Percentiles rank a stretch among this genome's conserved stretches.
phyloP scores from a whole-genome alignment of 2,113 vertebrate species.

The Cheilinus undulatus region DNA sequence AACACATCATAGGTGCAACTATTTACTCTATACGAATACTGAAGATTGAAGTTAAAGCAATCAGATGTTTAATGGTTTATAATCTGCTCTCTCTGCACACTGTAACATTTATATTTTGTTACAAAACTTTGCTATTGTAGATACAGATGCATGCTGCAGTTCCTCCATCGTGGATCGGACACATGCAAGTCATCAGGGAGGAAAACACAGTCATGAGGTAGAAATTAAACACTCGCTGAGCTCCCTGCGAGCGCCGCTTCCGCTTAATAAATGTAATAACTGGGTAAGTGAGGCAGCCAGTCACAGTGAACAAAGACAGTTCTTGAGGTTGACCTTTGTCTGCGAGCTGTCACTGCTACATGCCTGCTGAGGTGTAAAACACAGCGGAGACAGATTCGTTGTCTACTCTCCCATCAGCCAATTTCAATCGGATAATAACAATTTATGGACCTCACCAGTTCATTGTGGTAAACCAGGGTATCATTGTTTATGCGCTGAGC shows the following conservation, averaged over 20 bases:
- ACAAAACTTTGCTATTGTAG: constrained; percentile 11
- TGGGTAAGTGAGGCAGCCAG: constrained; percentile 59
- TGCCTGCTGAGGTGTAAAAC: constrained; percentile 35
- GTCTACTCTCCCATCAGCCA: neutral
- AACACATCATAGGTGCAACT: neutral
- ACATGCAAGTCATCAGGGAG: constrained; percentile 58
- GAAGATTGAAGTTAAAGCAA: constrained; percentile 5
- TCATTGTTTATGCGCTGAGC: neutral
- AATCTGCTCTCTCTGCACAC: no score
- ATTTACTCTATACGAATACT: neutral
- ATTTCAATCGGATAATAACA: constrained; percentile 14
- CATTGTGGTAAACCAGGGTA: neutral
- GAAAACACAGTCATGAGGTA: constrained; percentile 72
- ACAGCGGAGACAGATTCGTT: constrained; percentile 27
- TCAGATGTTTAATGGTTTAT: neutral
- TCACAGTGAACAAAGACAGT: constrained; percentile 50
- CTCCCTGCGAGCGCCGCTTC: constrained; percentile 60
- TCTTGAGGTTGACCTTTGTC: constrained; percentile 48
- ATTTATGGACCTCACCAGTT: neutral
- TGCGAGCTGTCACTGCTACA: constrained; percentile 40
- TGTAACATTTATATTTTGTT: constrained; percentile 12
- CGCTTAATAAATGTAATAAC: constrained; percentile 71
- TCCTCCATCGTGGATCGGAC: constrained; percentile 42
- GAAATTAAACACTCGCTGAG: constrained; percentile 59
- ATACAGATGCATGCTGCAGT: constrained; percentile 8